Percentiles rank a stretch among this genome's conserved stretches.
phyloP scores from a whole-genome alignment of 1,140 invertebrate species.

The Rhagoletis pomonella region DNA sequence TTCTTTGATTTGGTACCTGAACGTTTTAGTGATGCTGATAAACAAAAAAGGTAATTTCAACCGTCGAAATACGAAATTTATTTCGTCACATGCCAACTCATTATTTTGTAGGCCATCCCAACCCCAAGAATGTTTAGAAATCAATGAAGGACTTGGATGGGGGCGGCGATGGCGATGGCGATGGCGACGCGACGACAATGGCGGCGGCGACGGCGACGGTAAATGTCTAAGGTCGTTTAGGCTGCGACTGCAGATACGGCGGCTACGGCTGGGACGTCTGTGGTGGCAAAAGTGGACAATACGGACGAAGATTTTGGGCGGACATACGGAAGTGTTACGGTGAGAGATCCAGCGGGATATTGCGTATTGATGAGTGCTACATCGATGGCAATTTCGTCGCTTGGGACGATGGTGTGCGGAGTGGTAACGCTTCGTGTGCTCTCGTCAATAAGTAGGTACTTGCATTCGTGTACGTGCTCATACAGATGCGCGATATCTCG shows the following conservation, averaged over 20 bases:
- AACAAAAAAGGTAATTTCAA: constrained; percentile 78
- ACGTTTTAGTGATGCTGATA: constrained; percentile 77
- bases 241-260: constrained; percentile 5
- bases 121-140: constrained; percentile 46
- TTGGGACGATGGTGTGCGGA: no score
- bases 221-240: background rate
- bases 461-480: no score
- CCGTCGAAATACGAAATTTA: constrained; percentile 46
- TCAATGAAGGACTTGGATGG: constrained; percentile 52
- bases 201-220: constrained; percentile 15
- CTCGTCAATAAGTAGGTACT: no score
- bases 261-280: background rate
- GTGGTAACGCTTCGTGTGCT: no score
- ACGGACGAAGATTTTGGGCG: background rate
- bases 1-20: constrained; percentile 85
- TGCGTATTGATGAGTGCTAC: background rate
- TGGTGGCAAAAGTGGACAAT: background rate
- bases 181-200: background rate
- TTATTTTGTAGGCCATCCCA: constrained; percentile 56
- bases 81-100: constrained; percentile 57
- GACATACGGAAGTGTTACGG: background rate
- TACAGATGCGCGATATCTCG: no score
- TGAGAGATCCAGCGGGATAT: background rate
- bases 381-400: no score
- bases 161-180: constrained; percentile 43